Percentiles rank a stretch among this genome's conserved stretches.
Evolutionary conservation across 2,797 vertebrate genomes (phyloP).

Genomic region (Eospalax fontanierii): DNA sequence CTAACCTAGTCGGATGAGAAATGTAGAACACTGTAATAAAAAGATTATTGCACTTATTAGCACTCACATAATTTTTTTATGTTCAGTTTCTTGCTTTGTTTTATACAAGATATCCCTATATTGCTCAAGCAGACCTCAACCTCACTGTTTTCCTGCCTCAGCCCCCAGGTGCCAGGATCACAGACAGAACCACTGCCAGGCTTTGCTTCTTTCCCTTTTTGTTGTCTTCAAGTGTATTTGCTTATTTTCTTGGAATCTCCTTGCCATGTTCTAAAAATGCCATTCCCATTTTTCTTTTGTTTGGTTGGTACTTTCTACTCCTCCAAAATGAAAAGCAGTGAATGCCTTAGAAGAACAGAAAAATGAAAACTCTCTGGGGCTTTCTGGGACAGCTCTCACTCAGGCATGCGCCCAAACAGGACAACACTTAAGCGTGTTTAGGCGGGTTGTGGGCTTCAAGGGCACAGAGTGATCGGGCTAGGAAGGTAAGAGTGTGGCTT

Average conservation of each 20-base stretch:
- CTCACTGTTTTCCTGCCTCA: neutral
- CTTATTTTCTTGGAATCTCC: conserved; percentile 33
- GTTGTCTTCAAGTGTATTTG: neutral
- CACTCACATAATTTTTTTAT: neutral
- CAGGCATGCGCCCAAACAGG: conserved; percentile 6
- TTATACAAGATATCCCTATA: neutral
- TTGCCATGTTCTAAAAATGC: conserved; percentile 7
- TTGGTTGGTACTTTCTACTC: conserved; percentile 3
- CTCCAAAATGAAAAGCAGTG: conserved; percentile 45
- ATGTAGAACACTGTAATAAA: neutral
- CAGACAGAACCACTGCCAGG: neutral
- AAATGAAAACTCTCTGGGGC: neutral
- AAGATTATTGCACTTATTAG: neutral
- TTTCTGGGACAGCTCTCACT: conserved; percentile 25
- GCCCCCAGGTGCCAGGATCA: neutral
- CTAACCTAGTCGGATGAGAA: neutral
- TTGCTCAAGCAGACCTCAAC: neutral
- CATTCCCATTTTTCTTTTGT: conserved; percentile 13
- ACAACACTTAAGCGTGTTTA: neutral
- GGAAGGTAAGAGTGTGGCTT: conserved; percentile 25
- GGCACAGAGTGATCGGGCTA: conserved; percentile 48
- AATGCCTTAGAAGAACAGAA: conserved; percentile 58
- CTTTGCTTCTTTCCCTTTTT: conserved; percentile 18
- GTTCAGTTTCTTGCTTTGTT: neutral
- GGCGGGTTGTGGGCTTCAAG: neutral